Evolutionary conservation across 2,888 invertebrate genomes (phyloP).

Genomic region (Onchidella celtica): DNA sequence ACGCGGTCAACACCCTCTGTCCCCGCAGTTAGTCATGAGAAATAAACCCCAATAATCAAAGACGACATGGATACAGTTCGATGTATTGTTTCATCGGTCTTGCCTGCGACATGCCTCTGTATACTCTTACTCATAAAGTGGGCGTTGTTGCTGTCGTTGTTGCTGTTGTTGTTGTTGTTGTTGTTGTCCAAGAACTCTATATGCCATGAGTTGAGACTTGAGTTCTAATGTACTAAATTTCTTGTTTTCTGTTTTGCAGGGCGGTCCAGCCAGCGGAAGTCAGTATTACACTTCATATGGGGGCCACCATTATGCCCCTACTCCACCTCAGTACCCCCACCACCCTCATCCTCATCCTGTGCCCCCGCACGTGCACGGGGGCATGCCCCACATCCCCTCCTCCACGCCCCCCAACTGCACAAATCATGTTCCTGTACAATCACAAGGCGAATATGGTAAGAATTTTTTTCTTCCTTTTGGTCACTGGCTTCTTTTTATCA

Average conservation of each 20-base stretch:
- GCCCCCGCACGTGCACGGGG: constrained; percentile 82
- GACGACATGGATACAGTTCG: too few species aligned
- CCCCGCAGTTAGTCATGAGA: too few species aligned
- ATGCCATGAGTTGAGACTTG: too few species aligned
- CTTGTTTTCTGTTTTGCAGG: constrained; percentile 61
- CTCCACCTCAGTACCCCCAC: constrained; percentile 63
- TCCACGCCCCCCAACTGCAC: constrained; percentile 63
- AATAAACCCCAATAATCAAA: too few species aligned
- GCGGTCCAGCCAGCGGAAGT: constrained; percentile 79
- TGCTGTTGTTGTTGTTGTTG: too few species aligned
- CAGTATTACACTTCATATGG: constrained; percentile 86
- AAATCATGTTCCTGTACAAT: constrained; percentile 61
- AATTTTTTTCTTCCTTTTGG: neutral
- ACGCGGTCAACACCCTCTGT: too few species aligned
- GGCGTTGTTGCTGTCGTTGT: too few species aligned
- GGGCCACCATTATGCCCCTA: constrained; percentile 72
- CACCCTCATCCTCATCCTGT: constrained; percentile 70
- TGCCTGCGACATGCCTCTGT: too few species aligned
- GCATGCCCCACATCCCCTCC: constrained; percentile 82
- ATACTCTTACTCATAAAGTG: too few species aligned
- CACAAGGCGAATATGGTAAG: constrained; percentile 52
- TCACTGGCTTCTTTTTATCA: neutral
- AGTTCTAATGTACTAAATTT: neutral
- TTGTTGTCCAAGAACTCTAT: too few species aligned
- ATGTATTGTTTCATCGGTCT: too few species aligned